These are phyloP conservation scores for Syngnathus typhle DNA, from an alignment of 2,113 vertebrate species.

Conservation along the genomic window DNA sequence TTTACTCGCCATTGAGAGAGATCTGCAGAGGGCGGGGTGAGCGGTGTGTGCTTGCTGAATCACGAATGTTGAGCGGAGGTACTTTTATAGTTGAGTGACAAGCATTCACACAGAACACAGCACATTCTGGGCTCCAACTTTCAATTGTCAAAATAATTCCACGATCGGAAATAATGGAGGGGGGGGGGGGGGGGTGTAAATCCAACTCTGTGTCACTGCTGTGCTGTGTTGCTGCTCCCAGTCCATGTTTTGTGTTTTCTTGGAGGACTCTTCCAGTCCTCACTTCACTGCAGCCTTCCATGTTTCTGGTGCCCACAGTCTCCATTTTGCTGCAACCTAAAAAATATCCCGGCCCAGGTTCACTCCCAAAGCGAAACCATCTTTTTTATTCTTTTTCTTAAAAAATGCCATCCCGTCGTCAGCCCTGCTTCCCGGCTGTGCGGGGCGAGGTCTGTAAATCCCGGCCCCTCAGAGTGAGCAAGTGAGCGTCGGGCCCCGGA, in stretches of 20 bases:
- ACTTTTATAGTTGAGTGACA: slow-evolving; percentile 1
- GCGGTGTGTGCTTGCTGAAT: slow-evolving; percentile 5
- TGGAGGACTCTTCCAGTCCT: neutral
- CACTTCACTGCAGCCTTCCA: neutral
- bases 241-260: neutral
- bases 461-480: slow-evolving; percentile 62
- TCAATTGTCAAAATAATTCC: neutral
- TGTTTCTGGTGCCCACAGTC: neutral
- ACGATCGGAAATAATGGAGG: neutral
- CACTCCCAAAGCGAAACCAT: neutral
- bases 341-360: neutral
- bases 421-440: slow-evolving; percentile 46
- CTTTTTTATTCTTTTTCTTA: neutral
- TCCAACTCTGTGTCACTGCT: neutral
- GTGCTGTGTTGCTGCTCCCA: neutral
- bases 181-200: no score
- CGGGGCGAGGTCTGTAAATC: slow-evolving; percentile 61
- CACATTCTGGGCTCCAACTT: neutral
- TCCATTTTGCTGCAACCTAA: no score
- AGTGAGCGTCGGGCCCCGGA: slow-evolving; percentile 50
- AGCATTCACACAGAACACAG: neutral
- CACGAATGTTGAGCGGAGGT: neutral
- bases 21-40: neutral
- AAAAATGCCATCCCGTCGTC: slow-evolving; percentile 25
- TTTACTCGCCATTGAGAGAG: neutral